Evolutionary conservation across 2,797 vertebrate genomes (phyloP).

Genomic region (Distichodus sexfasciatus): DNA sequence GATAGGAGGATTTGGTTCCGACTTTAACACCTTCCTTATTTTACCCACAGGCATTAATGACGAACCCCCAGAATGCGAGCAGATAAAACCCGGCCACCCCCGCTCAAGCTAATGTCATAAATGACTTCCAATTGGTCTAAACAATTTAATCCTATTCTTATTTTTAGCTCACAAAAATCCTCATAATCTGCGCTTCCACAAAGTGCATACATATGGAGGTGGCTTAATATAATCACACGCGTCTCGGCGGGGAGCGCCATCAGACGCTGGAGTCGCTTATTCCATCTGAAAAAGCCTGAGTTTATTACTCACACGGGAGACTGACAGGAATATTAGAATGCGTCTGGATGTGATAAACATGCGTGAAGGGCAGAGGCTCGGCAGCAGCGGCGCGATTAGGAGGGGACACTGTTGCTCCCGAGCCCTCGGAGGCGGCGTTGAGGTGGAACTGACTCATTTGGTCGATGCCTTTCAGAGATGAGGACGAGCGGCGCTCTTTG

Average conservation of each 20-base stretch:
- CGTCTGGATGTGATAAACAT: slow-evolving; percentile 31
- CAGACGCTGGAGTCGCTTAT: slow-evolving; percentile 54
- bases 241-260: slow-evolving; percentile 59
- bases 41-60: background rate
- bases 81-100: background rate
- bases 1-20: background rate
- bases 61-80: background rate
- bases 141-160: slow-evolving; percentile 59
- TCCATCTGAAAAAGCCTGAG: slow-evolving; percentile 22
- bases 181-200: slow-evolving; percentile 55
- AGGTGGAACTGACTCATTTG: no score
- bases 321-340: slow-evolving; percentile 2
- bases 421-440: slow-evolving; percentile 11
- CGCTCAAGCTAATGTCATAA: slow-evolving; percentile 26
- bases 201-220: slow-evolving; percentile 68
- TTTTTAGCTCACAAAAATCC: slow-evolving; percentile 60
- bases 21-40: background rate
- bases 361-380: slow-evolving; percentile 9
- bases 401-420: background rate
- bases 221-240: slow-evolving; percentile 62
- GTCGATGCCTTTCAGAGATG: slow-evolving; percentile 64
- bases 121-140: slow-evolving; percentile 36
- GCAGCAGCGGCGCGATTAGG: slow-evolving; percentile 13
- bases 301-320: background rate
- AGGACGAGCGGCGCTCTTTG: slow-evolving; percentile 71